Percentiles rank a stretch among this genome's conserved stretches.
Conservation (phyloP, 2,113 vertebrate genomes). For the Pardalotus punctatus region DNA sequence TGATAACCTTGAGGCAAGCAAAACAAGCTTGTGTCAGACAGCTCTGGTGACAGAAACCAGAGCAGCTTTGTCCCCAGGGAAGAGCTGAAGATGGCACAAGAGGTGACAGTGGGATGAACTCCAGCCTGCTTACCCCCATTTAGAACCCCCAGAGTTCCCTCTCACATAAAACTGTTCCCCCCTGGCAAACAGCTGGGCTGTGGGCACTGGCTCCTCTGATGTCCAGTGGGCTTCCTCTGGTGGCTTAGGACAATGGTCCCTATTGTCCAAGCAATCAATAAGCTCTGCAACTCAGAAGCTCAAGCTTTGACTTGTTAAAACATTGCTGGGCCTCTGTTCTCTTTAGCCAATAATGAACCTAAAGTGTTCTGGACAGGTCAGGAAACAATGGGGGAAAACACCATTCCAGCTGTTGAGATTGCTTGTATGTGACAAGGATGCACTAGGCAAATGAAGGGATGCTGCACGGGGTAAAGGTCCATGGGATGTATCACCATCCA, state of each 20-base stretch:
- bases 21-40: not conserved
- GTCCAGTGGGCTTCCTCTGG: not conserved
- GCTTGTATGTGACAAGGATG: not conserved
- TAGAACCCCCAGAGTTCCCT: not conserved
- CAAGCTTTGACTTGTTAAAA: not conserved
- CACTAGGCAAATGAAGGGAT: not conserved
- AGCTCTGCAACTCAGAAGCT: not conserved
- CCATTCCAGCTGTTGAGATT: not conserved
- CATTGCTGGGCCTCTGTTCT: not conserved
- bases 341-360: not conserved
- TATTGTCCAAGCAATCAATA: not conserved
- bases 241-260: not conserved
- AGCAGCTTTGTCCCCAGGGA: not conserved
- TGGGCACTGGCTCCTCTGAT: not conserved
- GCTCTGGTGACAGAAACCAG: not conserved
- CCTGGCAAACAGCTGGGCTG: rapidly evolving
- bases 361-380: not conserved
- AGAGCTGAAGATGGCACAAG: not conserved
- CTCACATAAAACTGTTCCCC: not conserved
- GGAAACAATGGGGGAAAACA: not conserved
- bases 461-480: rapidly evolving
- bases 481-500: rapidly evolving
- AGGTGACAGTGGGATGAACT: not conserved
- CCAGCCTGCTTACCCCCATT: not conserved
- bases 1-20: not conserved